Evolutionary conservation across 2,888 invertebrate genomes (phyloP).

Genomic region (Gastracanthus pulcherrimus): DNA sequence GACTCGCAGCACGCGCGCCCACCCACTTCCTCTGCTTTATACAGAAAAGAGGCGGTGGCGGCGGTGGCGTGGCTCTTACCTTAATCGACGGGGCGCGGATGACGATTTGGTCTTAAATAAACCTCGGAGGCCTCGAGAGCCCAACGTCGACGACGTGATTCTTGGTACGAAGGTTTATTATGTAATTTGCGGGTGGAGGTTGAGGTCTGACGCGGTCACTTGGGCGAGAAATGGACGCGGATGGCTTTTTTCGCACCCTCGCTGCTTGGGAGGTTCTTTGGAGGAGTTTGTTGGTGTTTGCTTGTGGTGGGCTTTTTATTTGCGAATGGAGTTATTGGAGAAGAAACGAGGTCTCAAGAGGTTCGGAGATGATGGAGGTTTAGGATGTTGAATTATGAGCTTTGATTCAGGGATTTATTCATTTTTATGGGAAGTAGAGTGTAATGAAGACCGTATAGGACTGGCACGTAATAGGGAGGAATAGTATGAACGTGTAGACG

Average conservation of each 20-base stretch:
- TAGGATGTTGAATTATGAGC: background rate
- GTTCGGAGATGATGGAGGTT: no score
- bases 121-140: constrained; percentile 69
- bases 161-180: no score
- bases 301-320: background rate
- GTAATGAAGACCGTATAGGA: no score
- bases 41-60: constrained; percentile 47
- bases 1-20: background rate
- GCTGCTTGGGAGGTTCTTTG: background rate
- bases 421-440: no score
- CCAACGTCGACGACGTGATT: constrained; percentile 4
- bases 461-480: no score
- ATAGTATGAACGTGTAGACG: no score
- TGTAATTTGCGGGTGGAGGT: no score
- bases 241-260: background rate
- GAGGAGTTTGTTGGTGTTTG: background rate
- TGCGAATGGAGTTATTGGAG: background rate
- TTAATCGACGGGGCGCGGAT: constrained; percentile 72
- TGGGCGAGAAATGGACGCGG: background rate
- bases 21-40: constrained; percentile 27
- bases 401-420: background rate
- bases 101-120: constrained; percentile 77
- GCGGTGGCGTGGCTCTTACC: constrained; percentile 66
- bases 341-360: no score
- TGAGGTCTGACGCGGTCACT: constrained; percentile 47